Conservation (phyloP, 2,113 vertebrate genomes). For the Leiothrix lutea region DNA sequence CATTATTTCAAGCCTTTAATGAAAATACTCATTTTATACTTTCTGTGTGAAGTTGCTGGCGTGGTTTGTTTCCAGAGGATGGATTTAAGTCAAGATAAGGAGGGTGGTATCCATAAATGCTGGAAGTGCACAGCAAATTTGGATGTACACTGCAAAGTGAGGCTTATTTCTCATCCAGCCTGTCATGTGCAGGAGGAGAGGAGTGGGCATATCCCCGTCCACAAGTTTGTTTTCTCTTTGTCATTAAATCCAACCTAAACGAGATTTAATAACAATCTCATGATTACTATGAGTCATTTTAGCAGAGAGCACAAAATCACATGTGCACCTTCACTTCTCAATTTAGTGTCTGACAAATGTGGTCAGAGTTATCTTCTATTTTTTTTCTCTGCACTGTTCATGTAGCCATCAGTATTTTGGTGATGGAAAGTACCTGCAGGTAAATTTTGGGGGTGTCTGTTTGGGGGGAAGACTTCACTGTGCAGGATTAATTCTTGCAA, state of each 20-base stretch:
- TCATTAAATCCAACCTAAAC: neutral
- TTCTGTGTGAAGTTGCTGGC: neutral
- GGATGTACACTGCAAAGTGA: neutral
- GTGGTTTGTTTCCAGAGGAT: neutral
- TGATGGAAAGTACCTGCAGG: neutral
- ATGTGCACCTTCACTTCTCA: neutral
- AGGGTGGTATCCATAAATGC: neutral
- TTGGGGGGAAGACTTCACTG: neutral
- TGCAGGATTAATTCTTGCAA: neutral
- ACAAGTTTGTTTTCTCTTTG: neutral
- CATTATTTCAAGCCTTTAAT: neutral
- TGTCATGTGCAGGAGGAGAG: neutral
- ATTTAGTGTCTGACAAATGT: neutral
- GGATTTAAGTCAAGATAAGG: neutral
- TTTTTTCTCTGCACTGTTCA: neutral
- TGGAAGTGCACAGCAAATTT: neutral
- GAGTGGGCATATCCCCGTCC: too few relatives aligned
- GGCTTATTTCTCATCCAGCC: neutral
- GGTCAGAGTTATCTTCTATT: neutral
- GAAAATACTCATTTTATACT: neutral
- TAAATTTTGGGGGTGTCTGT: neutral
- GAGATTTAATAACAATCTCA: neutral
- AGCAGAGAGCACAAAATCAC: neutral
- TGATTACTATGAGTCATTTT: neutral
- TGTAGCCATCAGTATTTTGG: neutral